phyloP scores from a whole-genome alignment of 2,113 vertebrate genomes.

The Pionites leucogaster region DNA sequence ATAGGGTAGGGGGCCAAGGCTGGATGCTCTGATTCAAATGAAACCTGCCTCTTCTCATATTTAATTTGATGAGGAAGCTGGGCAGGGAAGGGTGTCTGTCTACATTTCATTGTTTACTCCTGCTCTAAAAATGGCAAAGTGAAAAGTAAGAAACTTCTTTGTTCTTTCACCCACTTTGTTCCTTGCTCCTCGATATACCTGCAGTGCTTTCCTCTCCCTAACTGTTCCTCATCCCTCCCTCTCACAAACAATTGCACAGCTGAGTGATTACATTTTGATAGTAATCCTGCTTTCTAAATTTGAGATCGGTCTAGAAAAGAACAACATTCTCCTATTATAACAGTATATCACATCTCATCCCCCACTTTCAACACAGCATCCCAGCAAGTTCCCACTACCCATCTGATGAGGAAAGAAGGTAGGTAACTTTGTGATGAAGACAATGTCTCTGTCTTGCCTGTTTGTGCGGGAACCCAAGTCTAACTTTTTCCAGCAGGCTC shows the following conservation, averaged over 20 bases:
- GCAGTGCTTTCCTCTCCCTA: background rate
- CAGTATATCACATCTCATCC: slow-evolving; percentile 61
- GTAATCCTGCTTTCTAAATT: slow-evolving; percentile 17
- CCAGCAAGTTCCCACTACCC: slow-evolving; percentile 10
- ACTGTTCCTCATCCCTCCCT: background rate
- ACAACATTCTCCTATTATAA: slow-evolving; percentile 53
- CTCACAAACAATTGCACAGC: slow-evolving; percentile 1
- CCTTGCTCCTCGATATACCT: background rate
- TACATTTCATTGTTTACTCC: background rate
- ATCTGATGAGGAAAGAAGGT: slow-evolving; percentile 28
- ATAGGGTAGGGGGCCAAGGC: background rate
- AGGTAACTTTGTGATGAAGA: background rate
- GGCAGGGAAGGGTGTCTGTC: background rate
- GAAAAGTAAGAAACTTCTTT: background rate
- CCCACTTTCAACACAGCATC: slow-evolving; percentile 40
- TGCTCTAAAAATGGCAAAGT: background rate
- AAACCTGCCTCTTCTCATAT: background rate
- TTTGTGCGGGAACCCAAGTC: background rate
- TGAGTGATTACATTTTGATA: background rate
- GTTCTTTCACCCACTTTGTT: background rate
- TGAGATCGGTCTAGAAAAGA: slow-evolving; percentile 43
- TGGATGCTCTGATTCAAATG: background rate
- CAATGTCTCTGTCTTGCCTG: background rate
- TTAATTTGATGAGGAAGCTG: background rate
- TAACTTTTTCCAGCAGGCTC: background rate